Percentiles rank a stretch among this genome's conserved stretches.
Conservation (phyloP, 2,888 invertebrate genomes). For the Parthenolecanium corni region DNA sequence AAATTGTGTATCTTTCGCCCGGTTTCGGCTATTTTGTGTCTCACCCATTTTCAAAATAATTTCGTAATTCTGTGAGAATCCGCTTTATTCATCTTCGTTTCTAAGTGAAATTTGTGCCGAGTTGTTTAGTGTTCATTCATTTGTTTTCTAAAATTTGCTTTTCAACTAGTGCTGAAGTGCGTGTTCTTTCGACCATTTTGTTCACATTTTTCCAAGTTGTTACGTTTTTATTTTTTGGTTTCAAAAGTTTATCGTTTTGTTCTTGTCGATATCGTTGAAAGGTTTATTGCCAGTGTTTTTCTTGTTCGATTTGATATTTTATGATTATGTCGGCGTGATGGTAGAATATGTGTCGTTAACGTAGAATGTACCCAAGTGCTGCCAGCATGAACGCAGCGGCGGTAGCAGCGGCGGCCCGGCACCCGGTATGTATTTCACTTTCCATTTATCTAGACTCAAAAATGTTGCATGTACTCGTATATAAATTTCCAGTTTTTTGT, state of each 20-base stretch:
- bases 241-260: background rate
- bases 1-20: too few species aligned
- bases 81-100: too few species aligned
- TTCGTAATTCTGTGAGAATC: too few species aligned
- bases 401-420: slow-evolving; percentile 70
- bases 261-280: background rate
- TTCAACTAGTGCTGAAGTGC: background rate
- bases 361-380: slow-evolving; percentile 72
- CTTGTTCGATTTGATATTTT: background rate
- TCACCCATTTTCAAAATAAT: too few species aligned
- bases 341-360: slow-evolving; percentile 39
- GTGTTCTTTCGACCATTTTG: background rate
- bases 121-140: background rate
- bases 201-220: background rate
- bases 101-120: background rate
- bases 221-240: background rate
- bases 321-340: too few species aligned
- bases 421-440: slow-evolving; percentile 61
- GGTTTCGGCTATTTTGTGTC: too few species aligned
- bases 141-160: slow-evolving; percentile 6
- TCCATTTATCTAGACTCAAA: too few species aligned
- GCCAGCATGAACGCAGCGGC: slow-evolving; percentile 78
- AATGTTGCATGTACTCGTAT: too few species aligned
- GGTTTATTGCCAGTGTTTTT: background rate
- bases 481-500: too few species aligned